A percentile compares a stretch with the other conserved stretches of the same genome.
These are phyloP conservation scores for Solen grandis DNA, from an alignment of 1,140 invertebrate genomes.

Conservation along the genomic window DNA sequence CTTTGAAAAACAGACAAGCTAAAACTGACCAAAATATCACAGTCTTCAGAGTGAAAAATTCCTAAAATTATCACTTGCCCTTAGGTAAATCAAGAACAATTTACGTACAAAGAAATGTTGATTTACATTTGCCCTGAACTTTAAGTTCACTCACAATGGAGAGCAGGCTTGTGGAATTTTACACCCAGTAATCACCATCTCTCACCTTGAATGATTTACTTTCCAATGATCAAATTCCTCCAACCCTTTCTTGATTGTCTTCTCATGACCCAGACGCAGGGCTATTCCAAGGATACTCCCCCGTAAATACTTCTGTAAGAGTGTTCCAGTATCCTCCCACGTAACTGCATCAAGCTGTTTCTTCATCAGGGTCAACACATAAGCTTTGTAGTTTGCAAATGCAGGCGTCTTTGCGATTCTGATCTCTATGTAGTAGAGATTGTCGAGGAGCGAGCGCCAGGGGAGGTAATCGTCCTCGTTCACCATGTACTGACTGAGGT, in stretches of 20 bases:
- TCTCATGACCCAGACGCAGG: constrained; percentile 6
- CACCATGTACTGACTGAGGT: constrained; percentile 86
- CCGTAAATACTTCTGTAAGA: constrained; percentile 17
- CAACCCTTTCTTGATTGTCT: constrained; percentile 9
- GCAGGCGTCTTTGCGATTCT: constrained; percentile 60
- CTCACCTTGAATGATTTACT: constrained; percentile 10
- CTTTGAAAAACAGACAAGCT: no score
- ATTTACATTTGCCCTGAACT: no score
- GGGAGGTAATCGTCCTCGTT: constrained; percentile 87
- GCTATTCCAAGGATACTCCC: constrained; percentile 3
- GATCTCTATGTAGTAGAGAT: constrained; percentile 86
- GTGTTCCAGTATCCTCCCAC: constrained; percentile 7
- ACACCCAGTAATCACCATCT: neutral
- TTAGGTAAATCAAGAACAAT: no score
- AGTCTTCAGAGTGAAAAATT: no score
- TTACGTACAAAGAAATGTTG: no score
- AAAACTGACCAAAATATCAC: no score
- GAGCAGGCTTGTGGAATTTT: no score
- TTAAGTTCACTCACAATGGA: no score
- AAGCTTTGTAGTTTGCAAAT: constrained; percentile 30
- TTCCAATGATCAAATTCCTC: constrained; percentile 29
- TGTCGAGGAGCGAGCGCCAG: constrained; percentile 82
- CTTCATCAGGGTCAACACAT: constrained; percentile 33
- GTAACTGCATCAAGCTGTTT: constrained; percentile 26
- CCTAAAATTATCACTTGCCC: no score